Conservation (phyloP, 2,888 invertebrate species). For the Zygothrica quintamaculata region DNA sequence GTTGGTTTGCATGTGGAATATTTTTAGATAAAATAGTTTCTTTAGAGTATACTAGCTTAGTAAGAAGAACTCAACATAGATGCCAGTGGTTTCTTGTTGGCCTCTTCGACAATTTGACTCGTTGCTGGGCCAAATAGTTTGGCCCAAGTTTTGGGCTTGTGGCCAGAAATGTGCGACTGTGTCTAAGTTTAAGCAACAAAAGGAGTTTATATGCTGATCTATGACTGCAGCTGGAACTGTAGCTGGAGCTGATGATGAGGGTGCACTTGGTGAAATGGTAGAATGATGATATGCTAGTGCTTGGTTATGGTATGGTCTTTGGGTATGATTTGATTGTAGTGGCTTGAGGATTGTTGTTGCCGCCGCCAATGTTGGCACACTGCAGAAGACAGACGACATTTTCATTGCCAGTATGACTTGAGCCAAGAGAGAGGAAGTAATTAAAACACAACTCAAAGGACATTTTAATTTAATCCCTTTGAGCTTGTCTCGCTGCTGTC, state of each 20-base stretch:
- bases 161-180: slow-evolving; percentile 55
- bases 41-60: background rate
- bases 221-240: slow-evolving; percentile 28
- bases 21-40: background rate
- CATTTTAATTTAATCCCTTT: slow-evolving; percentile 81
- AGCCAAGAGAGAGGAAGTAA: slow-evolving; percentile 69
- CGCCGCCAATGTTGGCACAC: slow-evolving; percentile 18
- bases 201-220: too few species aligned
- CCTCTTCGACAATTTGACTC: slow-evolving; percentile 49
- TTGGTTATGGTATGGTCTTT: too few species aligned
- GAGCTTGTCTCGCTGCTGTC: slow-evolving; percentile 81
- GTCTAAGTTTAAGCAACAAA: slow-evolving; percentile 41
- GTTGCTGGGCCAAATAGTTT: slow-evolving; percentile 38
- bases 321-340: background rate
- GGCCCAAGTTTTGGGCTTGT: slow-evolving; percentile 55
- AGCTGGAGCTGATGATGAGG: too few species aligned
- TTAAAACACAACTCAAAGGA: slow-evolving; percentile 81
- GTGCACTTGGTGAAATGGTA: too few species aligned
- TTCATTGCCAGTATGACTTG: slow-evolving; percentile 51
- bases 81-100: slow-evolving; percentile 34
- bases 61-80: slow-evolving; percentile 19
- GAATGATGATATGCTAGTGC: too few species aligned
- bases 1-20: background rate
- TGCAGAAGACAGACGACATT: slow-evolving; percentile 39
- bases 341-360: slow-evolving; percentile 31